These are phyloP conservation scores for Cydia amplana DNA, from an alignment of 1,140 invertebrate species.

Conservation along the genomic window DNA sequence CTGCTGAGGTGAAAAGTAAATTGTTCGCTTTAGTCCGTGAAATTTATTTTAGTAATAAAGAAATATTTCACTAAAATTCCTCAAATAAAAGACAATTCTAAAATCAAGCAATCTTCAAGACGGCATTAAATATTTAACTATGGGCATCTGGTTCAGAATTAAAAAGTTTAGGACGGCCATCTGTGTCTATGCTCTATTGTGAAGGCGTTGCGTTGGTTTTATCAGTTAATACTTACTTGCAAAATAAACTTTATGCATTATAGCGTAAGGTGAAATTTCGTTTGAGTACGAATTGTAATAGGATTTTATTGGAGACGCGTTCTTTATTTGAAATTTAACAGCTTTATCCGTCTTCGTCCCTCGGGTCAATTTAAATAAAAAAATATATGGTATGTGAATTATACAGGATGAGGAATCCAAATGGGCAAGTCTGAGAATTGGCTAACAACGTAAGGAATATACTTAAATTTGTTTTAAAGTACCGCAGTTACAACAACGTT, in stretches of 20 bases:
- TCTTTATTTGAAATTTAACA: neutral
- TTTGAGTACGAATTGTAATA: neutral
- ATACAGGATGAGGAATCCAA: neutral
- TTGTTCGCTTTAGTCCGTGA: too few relatives aligned
- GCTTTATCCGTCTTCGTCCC: neutral
- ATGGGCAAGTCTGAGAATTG: neutral
- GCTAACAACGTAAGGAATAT: neutral
- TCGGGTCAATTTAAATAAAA: conserved; percentile 9
- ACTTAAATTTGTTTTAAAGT: neutral
- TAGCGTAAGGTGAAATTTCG: neutral
- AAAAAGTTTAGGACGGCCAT: conserved; percentile 13
- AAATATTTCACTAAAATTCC: neutral
- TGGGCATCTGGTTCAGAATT: neutral
- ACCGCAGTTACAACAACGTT: too few relatives aligned
- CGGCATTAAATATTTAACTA: neutral
- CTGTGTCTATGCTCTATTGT: conserved; percentile 25
- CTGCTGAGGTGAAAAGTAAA: too few relatives aligned
- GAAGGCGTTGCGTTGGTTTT: conserved; percentile 4
- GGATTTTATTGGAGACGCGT: neutral
- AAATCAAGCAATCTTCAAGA: neutral
- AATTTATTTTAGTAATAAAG: too few relatives aligned
- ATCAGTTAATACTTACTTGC: neutral
- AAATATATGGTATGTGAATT: neutral
- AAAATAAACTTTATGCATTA: neutral
- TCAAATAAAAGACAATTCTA: neutral